Evolutionary conservation across 1,140 invertebrate genomes (phyloP).

Genomic region (Pollicipes pollicipes): DNA sequence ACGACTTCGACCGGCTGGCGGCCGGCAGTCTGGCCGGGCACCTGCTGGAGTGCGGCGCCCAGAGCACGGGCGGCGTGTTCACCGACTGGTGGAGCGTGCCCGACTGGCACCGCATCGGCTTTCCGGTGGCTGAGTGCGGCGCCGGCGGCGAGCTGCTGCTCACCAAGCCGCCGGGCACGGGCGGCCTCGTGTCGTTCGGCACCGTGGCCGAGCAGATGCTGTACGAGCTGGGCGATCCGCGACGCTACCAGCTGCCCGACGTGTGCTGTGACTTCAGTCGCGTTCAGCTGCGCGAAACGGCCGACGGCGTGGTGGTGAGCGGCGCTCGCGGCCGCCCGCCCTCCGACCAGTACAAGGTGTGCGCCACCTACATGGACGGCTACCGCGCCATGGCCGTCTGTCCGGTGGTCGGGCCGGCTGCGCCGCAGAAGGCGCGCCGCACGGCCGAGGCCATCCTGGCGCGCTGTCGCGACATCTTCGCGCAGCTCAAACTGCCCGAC

Average conservation of each 20-base stretch:
- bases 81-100: slow-evolving; percentile 34
- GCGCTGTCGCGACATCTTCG: slow-evolving; percentile 28
- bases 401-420: slow-evolving; percentile 29
- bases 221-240: slow-evolving; percentile 35
- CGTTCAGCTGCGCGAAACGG: slow-evolving; percentile 26
- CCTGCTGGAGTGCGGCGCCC: slow-evolving; percentile 37
- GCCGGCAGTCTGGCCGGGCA: slow-evolving; percentile 33
- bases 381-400: slow-evolving; percentile 28
- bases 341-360: slow-evolving; percentile 31
- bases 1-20: slow-evolving; percentile 30
- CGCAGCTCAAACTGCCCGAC: slow-evolving; percentile 26
- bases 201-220: slow-evolving; percentile 34
- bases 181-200: slow-evolving; percentile 29
- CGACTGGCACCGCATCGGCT: slow-evolving; percentile 32
- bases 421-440: slow-evolving; percentile 30
- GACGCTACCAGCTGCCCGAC: slow-evolving; percentile 33
- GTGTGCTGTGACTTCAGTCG: slow-evolving; percentile 34
- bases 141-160: slow-evolving; percentile 29
- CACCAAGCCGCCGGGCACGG: slow-evolving; percentile 32
- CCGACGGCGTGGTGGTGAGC: slow-evolving; percentile 27
- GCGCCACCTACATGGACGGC: slow-evolving; percentile 26
- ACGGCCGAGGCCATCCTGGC: slow-evolving; percentile 31
- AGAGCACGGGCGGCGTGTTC: slow-evolving; percentile 34
- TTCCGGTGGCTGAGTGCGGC: slow-evolving; percentile 33
- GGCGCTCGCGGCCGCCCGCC: slow-evolving; percentile 31